Conservation (phyloP, 2,797 vertebrate species). For the Acipenser ruthenus region DNA sequence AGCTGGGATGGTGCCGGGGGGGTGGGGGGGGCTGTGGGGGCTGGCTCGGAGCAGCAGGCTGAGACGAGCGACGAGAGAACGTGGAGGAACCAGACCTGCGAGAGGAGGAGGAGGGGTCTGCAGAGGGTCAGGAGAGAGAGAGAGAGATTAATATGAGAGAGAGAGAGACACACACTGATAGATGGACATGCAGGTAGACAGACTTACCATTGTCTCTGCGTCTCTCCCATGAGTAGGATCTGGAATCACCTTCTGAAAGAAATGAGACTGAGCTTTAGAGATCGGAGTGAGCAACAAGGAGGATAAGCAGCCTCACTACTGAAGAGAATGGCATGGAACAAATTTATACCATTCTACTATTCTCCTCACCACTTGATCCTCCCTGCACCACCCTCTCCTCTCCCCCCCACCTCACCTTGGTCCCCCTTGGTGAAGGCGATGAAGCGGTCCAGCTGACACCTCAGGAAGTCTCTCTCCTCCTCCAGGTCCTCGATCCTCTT, state of each 20-base stretch:
- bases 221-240: conserved; percentile 61
- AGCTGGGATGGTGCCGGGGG: no score
- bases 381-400: no score
- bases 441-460: conserved; percentile 82
- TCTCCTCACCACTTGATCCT: not conserved
- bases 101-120: no score
- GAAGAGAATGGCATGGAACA: no score
- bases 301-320: no score
- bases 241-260: conserved; percentile 55
- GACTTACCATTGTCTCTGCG: conserved; percentile 56
- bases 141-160: not conserved
- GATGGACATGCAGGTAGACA: conserved; percentile 39
- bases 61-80: no score
- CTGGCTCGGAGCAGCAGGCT: no score
- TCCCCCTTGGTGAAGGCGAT: conserved; percentile 69
- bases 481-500: conserved; percentile 84
- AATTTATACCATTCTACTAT: no score
- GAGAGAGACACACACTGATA: not conserved
- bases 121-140: no score
- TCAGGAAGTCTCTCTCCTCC: conserved; percentile 81
- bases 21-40: no score
- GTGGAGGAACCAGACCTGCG: no score
- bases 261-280: conserved; percentile 4
- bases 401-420: conserved; percentile 15
- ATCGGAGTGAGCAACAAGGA: not conserved